Evolutionary conservation across 2,888 invertebrate genomes (phyloP).

Genomic region (Tachystola acroxantha): DNA sequence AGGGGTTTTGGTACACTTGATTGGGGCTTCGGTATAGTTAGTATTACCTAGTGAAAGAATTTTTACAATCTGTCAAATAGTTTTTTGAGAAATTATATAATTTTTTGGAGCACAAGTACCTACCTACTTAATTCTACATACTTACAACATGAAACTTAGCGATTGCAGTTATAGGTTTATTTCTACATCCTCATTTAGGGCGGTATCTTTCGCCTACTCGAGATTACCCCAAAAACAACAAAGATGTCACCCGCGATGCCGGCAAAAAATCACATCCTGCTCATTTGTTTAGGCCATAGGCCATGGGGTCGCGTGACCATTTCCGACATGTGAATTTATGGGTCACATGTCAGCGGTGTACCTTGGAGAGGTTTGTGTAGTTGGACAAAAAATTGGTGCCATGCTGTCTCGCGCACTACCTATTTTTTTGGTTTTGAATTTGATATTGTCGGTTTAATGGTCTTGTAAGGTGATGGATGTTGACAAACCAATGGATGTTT

Average conservation of each 20-base stretch:
- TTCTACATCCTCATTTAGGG: too few species aligned
- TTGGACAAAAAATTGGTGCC: constrained; percentile 53
- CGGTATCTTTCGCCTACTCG: too few species aligned
- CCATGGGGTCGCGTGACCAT: constrained; percentile 40
- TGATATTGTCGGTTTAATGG: constrained; percentile 8
- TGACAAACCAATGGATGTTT: not conserved
- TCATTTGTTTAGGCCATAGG: constrained; percentile 1
- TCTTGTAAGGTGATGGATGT: constrained; percentile 2
- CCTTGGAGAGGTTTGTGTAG: constrained; percentile 19
- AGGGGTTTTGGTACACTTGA: too few species aligned
- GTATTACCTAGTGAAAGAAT: too few species aligned
- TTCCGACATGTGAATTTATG: constrained; percentile 54
- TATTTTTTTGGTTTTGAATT: constrained; percentile 2
- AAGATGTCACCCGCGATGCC: constrained; percentile 1
- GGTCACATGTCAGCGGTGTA: constrained; percentile 36
- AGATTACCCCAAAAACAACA: constrained; percentile 8
- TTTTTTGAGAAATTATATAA: too few species aligned
- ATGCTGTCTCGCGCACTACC: constrained; percentile 45
- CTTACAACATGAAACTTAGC: too few species aligned
- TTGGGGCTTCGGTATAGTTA: too few species aligned
- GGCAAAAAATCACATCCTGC: constrained; percentile 10
- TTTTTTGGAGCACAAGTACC: too few species aligned
- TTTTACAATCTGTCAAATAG: too few species aligned
- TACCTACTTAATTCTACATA: too few species aligned
- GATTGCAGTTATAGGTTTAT: too few species aligned